Base-by-base conservation (phyloP, 1,140 invertebrate species). In the Chironomus striatipennis region DNA sequence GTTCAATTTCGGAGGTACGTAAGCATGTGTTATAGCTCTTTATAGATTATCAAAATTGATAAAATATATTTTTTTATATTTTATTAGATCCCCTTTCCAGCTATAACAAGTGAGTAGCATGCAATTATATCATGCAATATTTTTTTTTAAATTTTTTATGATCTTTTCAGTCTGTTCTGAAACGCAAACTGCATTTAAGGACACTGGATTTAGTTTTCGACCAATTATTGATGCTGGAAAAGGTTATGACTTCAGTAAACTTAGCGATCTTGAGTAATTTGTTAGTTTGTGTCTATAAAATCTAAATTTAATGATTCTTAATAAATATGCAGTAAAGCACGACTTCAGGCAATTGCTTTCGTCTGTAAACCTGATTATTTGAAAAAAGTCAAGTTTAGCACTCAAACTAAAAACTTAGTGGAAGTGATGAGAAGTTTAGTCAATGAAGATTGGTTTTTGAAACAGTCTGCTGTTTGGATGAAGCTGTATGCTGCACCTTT, bases 131-230 rank as follows among this genome's bases (percentile, higher is more conserved):
- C 7, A 7, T 67, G 7, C n/a, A n/a, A 67, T 17, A 18, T 6
- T 12, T 18, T 6, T 67, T 3, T 18, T 18, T 17, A 67, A 18
- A 2, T n/a, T 65, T 17, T 7, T 18, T 17, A 20, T 67, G 24
- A 2, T 17, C 1, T 18, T 67, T 67, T 67, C 8, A 67, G 64
- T 67, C n/a, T 67, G 64, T 8, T 67, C 64, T 17, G 64, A 67
- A 67, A 67, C 64, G 64, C 64, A 67, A 67, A 67, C 64, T 1
- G n/a, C n/a, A 12, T 67, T 67, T 20, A 57, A 57, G 7, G 64
- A 20, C 4, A 7, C 64, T 20, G 64, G 8, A 6, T 67, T 67
- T n/a, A 67, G n/a, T 67, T 67, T 67, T 67, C 64, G 64, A 7
- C 7, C 64, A 67, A 67, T 67, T 18, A 2, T 7, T 67, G 64